These are phyloP conservation scores for Gonioctena quinquepunctata DNA, from an alignment of 1,140 invertebrate genomes.

Conservation along the genomic window DNA sequence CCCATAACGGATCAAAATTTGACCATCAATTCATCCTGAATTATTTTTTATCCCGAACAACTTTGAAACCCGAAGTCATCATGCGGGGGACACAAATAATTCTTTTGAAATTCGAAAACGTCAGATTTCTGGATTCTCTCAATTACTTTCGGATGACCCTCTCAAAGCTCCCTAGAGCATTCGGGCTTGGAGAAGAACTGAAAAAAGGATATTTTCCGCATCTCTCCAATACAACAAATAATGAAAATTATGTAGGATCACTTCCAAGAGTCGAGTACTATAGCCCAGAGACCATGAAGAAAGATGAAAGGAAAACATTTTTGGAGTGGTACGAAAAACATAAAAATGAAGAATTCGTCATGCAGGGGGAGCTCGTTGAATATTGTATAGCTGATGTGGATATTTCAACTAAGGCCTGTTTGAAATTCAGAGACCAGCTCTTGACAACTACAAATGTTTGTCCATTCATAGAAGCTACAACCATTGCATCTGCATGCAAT, in stretches of 20 bases:
- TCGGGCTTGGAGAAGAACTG: constrained; percentile 12
- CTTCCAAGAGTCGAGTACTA: constrained; percentile 29
- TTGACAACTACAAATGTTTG: constrained; percentile 12
- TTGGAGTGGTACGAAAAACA: constrained; percentile 24
- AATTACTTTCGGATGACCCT: background rate
- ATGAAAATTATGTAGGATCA: constrained; percentile 32
- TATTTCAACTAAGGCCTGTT: constrained; percentile 20
- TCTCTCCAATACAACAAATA: constrained; percentile 32
- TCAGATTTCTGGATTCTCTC: background rate
- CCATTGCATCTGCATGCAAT: constrained; percentile 25
- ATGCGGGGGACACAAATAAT: background rate
- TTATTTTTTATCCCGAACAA: background rate
- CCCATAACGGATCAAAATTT: background rate
- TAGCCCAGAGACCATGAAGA: constrained; percentile 3
- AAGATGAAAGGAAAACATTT: too few species aligned
- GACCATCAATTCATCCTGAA: constrained; percentile 11
- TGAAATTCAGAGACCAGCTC: constrained; percentile 21
- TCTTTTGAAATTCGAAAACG: background rate
- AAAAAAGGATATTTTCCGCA: constrained; percentile 40
- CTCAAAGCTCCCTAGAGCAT: constrained; percentile 13
- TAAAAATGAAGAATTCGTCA: constrained; percentile 27
- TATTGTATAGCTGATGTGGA: constrained; percentile 31
- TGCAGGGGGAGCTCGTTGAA: constrained; percentile 30
- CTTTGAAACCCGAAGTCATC: background rate
- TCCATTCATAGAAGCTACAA: constrained; percentile 18